Evolutionary conservation across 2,797 vertebrate species (phyloP).

Genomic region (Benthosema pterotum): DNA sequence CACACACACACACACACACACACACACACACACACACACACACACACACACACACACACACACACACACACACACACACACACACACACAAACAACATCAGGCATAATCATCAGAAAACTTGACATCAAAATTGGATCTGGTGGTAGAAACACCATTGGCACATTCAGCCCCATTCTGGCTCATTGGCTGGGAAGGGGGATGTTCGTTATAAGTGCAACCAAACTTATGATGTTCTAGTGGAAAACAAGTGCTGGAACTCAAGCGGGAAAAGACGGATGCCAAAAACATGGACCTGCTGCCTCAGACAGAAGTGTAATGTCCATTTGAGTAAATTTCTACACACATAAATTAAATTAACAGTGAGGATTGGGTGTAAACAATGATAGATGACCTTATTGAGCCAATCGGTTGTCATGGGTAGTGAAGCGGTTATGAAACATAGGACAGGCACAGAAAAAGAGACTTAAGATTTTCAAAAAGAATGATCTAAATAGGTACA

Average conservation of each 20-base stretch:
- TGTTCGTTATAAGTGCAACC: neutral
- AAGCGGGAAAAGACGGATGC: neutral
- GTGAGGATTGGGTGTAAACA: too few species aligned
- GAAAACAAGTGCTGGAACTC: neutral
- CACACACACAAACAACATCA: slow-evolving; percentile 9
- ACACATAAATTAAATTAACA: too few species aligned
- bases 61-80: slow-evolving; percentile 4
- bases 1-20: slow-evolving; percentile 7
- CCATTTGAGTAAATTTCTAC: too few species aligned
- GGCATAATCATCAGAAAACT: slow-evolving; percentile 1
- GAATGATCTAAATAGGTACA: too few species aligned
- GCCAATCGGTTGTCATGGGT: too few species aligned
- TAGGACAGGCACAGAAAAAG: too few species aligned
- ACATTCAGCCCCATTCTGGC: neutral
- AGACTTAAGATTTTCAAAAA: too few species aligned
- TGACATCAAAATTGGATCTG: neutral
- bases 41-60: slow-evolving; percentile 13
- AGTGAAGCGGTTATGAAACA: too few species aligned
- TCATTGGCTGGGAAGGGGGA: slow-evolving; percentile 5
- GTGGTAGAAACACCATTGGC: neutral
- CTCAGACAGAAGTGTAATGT: too few species aligned
- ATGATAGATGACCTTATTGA: too few species aligned
- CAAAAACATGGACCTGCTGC: neutral
- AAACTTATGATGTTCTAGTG: neutral
- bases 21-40: neutral